Percentiles rank a stretch among this genome's conserved stretches.
phyloP scores from a whole-genome alignment of 1,140 invertebrate species.

The Aradophagus sp. region DNA sequence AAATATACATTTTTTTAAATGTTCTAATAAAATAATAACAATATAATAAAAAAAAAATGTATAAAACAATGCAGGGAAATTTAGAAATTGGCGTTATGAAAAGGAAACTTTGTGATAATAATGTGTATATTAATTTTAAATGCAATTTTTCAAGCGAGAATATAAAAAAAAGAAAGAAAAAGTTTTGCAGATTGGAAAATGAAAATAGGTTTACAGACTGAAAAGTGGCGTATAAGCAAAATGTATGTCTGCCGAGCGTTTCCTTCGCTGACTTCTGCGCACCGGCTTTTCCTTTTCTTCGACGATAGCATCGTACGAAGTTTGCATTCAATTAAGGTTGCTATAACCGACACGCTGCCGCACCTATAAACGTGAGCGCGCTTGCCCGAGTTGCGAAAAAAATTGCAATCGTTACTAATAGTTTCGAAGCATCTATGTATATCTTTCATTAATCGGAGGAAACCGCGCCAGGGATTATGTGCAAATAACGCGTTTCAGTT shows the following conservation, averaged over 20 bases:
- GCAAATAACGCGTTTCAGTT: conserved; percentile 21
- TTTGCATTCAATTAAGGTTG: conserved; percentile 58
- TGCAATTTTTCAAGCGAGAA: too few relatives aligned
- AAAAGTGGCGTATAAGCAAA: conserved; percentile 6
- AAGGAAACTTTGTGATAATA: too few relatives aligned
- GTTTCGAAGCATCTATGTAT: conserved; percentile 37
- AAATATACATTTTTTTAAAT: too few relatives aligned
- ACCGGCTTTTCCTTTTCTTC: conserved; percentile 58
- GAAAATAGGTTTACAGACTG: too few relatives aligned
- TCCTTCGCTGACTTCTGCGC: conserved; percentile 45
- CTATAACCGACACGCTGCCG: conserved; percentile 54
- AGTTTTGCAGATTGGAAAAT: too few relatives aligned
- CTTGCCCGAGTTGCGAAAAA: conserved; percentile 54
- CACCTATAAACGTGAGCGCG: conserved; percentile 50
- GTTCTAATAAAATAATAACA: too few relatives aligned
- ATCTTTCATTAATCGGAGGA: conserved; percentile 33
- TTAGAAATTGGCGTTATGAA: too few relatives aligned
- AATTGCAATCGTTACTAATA: conserved; percentile 47
- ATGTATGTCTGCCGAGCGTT: conserved; percentile 42
- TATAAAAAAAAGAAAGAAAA: too few relatives aligned
- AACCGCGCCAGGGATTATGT: conserved; percentile 32
- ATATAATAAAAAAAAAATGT: too few relatives aligned
- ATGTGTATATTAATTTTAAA: too few relatives aligned
- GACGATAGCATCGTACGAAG: conserved; percentile 56
- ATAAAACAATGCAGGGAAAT: too few relatives aligned